Percentiles rank a stretch among this genome's conserved stretches.
Conservation (phyloP, 2,797 vertebrate species). For the Coendou prehensilis region DNA sequence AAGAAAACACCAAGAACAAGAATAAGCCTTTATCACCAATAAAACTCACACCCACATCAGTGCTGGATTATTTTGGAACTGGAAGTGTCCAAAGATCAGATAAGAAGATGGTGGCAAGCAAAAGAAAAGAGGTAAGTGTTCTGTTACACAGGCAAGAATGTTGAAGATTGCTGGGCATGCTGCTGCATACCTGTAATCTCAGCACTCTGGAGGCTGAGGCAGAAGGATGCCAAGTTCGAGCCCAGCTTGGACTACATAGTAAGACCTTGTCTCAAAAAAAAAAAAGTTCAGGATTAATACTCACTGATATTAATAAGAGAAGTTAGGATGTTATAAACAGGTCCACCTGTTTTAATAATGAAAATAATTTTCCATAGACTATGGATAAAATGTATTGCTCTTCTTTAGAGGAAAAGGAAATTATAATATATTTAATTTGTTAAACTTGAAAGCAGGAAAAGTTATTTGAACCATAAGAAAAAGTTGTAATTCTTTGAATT, state of each 20-base stretch:
- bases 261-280: background rate
- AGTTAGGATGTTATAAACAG: slow-evolving; percentile 1
- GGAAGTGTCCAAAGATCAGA: slow-evolving; percentile 92
- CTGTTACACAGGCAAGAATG: too few species aligned
- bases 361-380: slow-evolving; percentile 38
- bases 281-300: background rate
- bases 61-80: slow-evolving; percentile 95
- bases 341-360: slow-evolving; percentile 28
- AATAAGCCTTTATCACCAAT: slow-evolving; percentile 89
- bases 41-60: slow-evolving; percentile 93
- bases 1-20: slow-evolving; percentile 86
- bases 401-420: slow-evolving; percentile 31
- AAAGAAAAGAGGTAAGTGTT: slow-evolving; percentile 94
- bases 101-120: slow-evolving; percentile 97
- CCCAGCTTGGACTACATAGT: background rate
- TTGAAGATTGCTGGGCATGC: background rate
- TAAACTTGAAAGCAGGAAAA: slow-evolving; percentile 44
- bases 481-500: slow-evolving; percentile 51
- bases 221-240: background rate
- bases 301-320: slow-evolving; percentile 4
- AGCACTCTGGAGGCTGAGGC: background rate
- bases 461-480: slow-evolving; percentile 54
- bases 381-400: slow-evolving; percentile 30
- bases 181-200: too few species aligned
- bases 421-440: slow-evolving; percentile 32